Evolutionary conservation across 2,797 vertebrate species (phyloP).

Genomic region (Percopsis omiscomaycus): DNA sequence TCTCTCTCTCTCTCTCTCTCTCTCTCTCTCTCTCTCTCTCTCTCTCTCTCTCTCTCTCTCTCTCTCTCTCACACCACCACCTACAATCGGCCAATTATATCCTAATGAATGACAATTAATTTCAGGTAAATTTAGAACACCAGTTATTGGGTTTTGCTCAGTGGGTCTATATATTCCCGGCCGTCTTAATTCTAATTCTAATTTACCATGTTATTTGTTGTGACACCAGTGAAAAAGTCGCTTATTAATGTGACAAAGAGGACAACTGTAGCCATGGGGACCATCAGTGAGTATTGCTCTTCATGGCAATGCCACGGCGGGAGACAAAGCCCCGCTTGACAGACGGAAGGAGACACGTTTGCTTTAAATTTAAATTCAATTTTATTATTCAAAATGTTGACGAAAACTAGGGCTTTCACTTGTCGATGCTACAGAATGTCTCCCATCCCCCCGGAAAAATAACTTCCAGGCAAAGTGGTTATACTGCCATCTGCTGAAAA

Average conservation of each 20-base stretch:
- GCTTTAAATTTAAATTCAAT: neutral
- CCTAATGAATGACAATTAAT: neutral
- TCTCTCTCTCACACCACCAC: neutral
- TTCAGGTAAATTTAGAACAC: neutral
- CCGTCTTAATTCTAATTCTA: conserved; percentile 1
- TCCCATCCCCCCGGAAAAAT: neutral
- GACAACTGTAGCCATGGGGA: neutral
- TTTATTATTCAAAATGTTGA: neutral
- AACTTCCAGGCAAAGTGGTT: neutral
- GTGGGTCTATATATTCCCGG: neutral
- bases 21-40: neutral
- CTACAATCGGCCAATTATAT: neutral
- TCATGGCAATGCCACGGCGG: neutral
- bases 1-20: neutral
- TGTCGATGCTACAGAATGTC: too few species aligned
- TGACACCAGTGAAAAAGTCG: neutral
- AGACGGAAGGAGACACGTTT: neutral
- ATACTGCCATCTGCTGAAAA: neutral
- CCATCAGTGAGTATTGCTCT: neutral
- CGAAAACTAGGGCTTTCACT: too few species aligned
- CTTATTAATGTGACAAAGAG: neutral
- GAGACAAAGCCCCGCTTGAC: neutral
- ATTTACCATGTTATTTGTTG: neutral
- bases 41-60: conserved; percentile 16
- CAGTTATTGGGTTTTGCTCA: conserved; percentile 1